Evolutionary conservation across 2,888 invertebrate species (phyloP).

Genomic region (Lobophora halterata): DNA sequence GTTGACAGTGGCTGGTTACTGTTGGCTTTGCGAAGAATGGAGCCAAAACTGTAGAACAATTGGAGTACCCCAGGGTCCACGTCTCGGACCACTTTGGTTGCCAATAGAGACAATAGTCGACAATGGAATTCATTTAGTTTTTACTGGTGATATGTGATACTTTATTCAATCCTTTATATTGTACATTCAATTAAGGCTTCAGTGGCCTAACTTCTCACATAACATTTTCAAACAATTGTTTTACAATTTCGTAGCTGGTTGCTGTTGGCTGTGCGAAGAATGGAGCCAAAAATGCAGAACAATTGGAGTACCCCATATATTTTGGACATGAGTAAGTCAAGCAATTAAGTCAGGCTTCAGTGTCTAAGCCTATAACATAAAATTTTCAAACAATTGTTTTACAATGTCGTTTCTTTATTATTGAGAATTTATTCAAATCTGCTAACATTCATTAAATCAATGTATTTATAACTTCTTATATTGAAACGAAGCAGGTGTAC

Average conservation of each 20-base stretch:
- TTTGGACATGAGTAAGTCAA: no score
- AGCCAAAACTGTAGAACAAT: slow-evolving; percentile 28
- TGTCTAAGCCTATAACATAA: no score
- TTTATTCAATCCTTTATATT: slow-evolving; percentile 10
- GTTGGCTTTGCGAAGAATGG: slow-evolving; percentile 38
- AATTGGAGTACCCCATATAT: no score
- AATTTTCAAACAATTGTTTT: no score
- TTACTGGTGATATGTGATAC: slow-evolving; percentile 14
- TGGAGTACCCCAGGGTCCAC: slow-evolving; percentile 26
- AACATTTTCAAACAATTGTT: no score
- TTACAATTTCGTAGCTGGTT: no score
- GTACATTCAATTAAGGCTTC: slow-evolving; percentile 2
- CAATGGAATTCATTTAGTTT: slow-evolving; percentile 12
- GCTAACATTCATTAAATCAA: slow-evolving; percentile 12
- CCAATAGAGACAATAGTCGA: slow-evolving; percentile 1
- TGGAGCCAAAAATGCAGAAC: no score
- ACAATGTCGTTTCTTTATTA: no score
- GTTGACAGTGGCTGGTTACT: slow-evolving; percentile 45
- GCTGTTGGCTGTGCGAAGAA: no score
- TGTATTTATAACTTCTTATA: slow-evolving; percentile 7
- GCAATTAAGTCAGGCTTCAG: no score
- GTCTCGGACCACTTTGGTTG: slow-evolving; percentile 16
- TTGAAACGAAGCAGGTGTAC: slow-evolving; percentile 42
- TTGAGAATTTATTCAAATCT: no score
- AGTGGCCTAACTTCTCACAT: no score